phyloP scores from a whole-genome alignment of 2,113 vertebrate species.

The Pygoscelis adeliae region DNA sequence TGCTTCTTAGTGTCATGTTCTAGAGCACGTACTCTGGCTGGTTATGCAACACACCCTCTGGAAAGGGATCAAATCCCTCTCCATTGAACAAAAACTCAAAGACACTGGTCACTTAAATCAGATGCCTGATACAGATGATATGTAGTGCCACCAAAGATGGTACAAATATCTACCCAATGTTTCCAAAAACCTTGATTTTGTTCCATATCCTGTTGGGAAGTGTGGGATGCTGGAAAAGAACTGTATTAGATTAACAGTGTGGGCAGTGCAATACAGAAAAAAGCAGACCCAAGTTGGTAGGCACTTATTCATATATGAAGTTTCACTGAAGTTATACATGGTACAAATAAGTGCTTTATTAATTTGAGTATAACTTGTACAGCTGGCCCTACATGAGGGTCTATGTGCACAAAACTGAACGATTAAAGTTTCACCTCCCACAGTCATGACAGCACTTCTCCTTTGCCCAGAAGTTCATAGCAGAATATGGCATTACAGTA shows the following conservation, averaged over 20 bases:
- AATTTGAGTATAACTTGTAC: not conserved
- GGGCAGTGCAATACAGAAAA: not conserved
- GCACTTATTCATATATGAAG: fast-evolving
- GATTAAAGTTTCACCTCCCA: not conserved
- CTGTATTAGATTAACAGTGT: not conserved
- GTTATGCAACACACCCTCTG: not conserved
- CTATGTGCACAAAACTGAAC: not conserved
- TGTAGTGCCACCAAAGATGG: not conserved
- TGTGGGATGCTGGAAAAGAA: not conserved
- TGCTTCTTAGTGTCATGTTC: not conserved
- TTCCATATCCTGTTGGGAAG: not conserved
- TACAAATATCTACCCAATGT: not conserved
- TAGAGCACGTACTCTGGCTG: fast-evolving
- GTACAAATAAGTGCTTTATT: not conserved
- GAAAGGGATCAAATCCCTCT: not conserved
- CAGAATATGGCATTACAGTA: not conserved
- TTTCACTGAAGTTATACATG: not conserved
- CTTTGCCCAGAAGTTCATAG: not conserved
- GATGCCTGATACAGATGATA: not conserved
- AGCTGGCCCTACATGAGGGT: not conserved
- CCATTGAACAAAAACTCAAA: not conserved
- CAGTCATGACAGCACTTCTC: not conserved
- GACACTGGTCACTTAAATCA: not conserved
- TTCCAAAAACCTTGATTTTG: not conserved
- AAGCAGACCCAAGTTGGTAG: not conserved